Base-by-base conservation (phyloP, 1,140 invertebrate species). In the Macrotrachela quadricornifera region DNA sequence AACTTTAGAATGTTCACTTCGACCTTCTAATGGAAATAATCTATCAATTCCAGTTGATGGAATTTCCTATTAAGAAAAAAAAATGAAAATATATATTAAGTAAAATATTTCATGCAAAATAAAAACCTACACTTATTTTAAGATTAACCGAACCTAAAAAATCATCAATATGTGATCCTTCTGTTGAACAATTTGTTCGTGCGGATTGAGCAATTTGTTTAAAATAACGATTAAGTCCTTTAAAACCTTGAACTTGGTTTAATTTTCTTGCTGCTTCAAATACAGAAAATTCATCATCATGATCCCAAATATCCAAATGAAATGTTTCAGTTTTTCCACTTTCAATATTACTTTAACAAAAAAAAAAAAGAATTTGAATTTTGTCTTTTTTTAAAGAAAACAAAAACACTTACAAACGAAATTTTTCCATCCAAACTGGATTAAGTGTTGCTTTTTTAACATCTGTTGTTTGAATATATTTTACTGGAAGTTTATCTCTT, bases 141-240 rank as follows among this genome's bases (percentile, higher is more conserved):
- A 30, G 8, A 30, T 79, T 78, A 46, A 84, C 78, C 50, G 78
- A 80, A 0, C 90, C 90, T 1, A 94, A 74, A 62, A 94, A 94
- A 65, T 94, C 88, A 64, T 94, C 88, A 58, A 90, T 81, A 62
- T 87, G 84, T 30, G 8, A 30, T 4, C 21, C 21, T 30, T 30
- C 21, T 30, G 21, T 30, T 39, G 80, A 80, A 10, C 81, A 82
- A 41, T 64, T 65, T 46, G 83, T 80, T 18, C 88, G 71, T 0
- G 88, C 87, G 56, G 85, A 90, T 68, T 94, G 88, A 41, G 87
- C 88, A 36, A 91, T 84, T 71, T 94, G 87, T 64, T 94, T 94
- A 73, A 94, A 94, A 72, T 86, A 90, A 40, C 75, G 62, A 0
- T 86, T 85, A n/a, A 94, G 73, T 0, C 87, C 88, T 58, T 87